Conservation (phyloP, 2,888 invertebrate genomes). For the Hemaris fuciformis region DNA sequence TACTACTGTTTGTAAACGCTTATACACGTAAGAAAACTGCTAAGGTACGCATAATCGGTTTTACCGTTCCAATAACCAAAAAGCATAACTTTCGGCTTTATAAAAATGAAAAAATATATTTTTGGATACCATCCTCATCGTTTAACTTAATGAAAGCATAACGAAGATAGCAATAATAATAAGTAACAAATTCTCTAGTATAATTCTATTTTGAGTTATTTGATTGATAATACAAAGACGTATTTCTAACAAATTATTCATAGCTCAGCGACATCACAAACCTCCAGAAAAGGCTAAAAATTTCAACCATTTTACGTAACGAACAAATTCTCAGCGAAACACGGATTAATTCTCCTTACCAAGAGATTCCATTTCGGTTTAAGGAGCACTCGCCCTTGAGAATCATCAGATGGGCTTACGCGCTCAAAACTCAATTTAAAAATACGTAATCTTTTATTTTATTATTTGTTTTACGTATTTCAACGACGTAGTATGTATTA, state of each 20-base stretch:
- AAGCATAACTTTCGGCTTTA: no score
- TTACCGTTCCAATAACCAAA: no score
- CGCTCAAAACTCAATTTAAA: constrained; percentile 40
- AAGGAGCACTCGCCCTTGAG: constrained; percentile 42
- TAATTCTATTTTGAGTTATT: no score
- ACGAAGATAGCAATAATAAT: no score
- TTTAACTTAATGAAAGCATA: no score
- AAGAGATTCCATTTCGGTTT: constrained; percentile 42
- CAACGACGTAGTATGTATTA: not conserved
- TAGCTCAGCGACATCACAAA: constrained; percentile 26
- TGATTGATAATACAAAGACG: not conserved
- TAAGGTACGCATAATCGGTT: no score
- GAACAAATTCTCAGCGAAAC: constrained; percentile 39
- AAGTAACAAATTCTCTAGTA: no score
- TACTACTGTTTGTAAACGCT: no score
- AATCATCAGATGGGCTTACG: constrained; percentile 39
- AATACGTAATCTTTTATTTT: not conserved
- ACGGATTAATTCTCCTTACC: constrained; percentile 44
- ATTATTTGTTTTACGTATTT: not conserved
- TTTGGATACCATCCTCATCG: no score
- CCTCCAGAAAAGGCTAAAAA: constrained; percentile 35
- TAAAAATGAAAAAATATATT: no score
- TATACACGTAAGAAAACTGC: no score
- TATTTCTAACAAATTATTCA: constrained; percentile 22
- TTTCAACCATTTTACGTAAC: constrained; percentile 35